These are phyloP conservation scores for Pollenia angustigena DNA, from an alignment of 2,888 invertebrate genomes.

Conservation along the genomic window DNA sequence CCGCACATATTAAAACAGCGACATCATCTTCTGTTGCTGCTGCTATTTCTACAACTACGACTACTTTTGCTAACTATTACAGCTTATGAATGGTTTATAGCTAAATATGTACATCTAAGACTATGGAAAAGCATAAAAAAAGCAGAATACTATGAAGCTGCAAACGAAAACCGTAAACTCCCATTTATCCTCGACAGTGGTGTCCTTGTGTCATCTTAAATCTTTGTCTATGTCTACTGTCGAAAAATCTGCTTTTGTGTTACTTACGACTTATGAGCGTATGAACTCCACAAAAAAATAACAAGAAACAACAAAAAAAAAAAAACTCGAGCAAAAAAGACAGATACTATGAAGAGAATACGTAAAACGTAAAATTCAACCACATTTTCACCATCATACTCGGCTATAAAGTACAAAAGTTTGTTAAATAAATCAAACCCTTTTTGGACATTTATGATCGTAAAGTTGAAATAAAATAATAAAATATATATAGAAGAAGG, in stretches of 20 bases:
- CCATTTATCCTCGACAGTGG: conserved; percentile 73
- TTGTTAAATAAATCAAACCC: conserved; percentile 83
- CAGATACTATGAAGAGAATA: conserved; percentile 42
- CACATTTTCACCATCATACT: conserved; percentile 75
- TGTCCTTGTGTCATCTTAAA: conserved; percentile 76
- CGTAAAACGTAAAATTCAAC: conserved; percentile 72
- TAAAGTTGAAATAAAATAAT: conserved; percentile 83
- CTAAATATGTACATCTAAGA: conserved; percentile 48
- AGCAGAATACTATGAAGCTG: conserved; percentile 53
- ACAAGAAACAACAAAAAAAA: conserved; percentile 31
- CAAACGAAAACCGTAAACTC: conserved; percentile 73
- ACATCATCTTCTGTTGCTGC: not conserved
- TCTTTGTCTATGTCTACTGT: conserved; percentile 74
- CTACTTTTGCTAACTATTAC: conserved; percentile 34
- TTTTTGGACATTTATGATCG: conserved; percentile 84
- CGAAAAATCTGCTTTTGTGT: conserved; percentile 74
- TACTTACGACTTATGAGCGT: conserved; percentile 72
- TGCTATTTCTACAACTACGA: not conserved
- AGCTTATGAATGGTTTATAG: conserved; percentile 66
- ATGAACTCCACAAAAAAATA: conserved; percentile 40
- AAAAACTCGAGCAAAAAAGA: not conserved
- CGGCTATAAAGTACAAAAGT: conserved; percentile 78
- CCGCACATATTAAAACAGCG: conserved; percentile 2
- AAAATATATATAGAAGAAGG: conserved; percentile 68
- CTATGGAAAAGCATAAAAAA: not conserved